Base-by-base conservation (phyloP, 2,797 vertebrate species). In the Sardinella longiceps region DNA sequence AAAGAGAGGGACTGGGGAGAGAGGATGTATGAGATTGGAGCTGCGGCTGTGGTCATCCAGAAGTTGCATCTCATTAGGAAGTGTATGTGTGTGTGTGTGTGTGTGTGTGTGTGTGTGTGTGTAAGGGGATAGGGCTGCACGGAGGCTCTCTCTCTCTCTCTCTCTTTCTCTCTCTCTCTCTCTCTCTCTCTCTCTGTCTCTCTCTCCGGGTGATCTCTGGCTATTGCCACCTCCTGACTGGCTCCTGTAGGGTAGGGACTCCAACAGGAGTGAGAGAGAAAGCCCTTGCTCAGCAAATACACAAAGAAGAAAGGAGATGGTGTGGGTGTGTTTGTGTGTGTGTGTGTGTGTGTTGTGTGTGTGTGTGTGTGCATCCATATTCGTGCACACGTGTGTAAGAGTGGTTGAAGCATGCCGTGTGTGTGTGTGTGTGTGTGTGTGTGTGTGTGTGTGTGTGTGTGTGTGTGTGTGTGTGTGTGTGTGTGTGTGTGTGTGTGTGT, bases 271-370 rank as follows among this genome's bases (percentile, higher is more conserved):
- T 81, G 15, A 12, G 70, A 12, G 80, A 48, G 7, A 83, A 83
- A 84, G 81, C 70, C 84, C 60, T 87, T 87, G 83, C 86, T 90
- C 84, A 90, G 77, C 60, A 84, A 80, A 84, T 56, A 84, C 10
- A 63, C 10, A 74, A 39, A 33, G 30, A 74, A 74, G 60, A 80
- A 37, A 45, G 28, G 37, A 18, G 50, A 33, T 56, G 14, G 66
- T 18, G 14, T 74, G 30, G 12, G 66, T 66, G 60, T 66, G 25
- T 66, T 9, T 66, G 60, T 60, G 58, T 28, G 58, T 28, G 63
- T 15, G n/a, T 15, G 63, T 15, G 63, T 66, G 25, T 66, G 25
- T 66, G 60, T 66, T 63, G 60, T 66, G 60, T 70, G 63, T 70
- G 30, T 70, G 63, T 70, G 63, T 63, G 60, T 63, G 60, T 63